These are phyloP conservation scores for Meteorus cinctellus DNA, from an alignment of 2,888 invertebrate genomes.

Conservation along the genomic window DNA sequence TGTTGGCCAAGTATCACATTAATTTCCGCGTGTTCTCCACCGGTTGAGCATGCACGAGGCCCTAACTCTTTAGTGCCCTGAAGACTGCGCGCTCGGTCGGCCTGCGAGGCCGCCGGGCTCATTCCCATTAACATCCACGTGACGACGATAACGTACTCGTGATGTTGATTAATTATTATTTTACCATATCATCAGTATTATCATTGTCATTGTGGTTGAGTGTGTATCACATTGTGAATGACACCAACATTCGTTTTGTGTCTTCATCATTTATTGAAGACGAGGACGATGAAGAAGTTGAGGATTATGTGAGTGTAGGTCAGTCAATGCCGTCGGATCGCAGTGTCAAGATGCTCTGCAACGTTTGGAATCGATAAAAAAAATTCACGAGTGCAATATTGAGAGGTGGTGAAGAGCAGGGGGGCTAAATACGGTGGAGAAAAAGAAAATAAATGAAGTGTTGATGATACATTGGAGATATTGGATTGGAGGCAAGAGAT, in stretches of 20 bases:
- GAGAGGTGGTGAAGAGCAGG: neutral
- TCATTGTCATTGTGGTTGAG: neutral
- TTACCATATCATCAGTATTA: neutral
- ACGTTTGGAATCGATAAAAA: neutral
- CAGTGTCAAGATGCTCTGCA: neutral
- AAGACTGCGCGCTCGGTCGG: constrained; percentile 48
- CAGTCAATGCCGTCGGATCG: neutral
- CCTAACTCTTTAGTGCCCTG: constrained; percentile 24
- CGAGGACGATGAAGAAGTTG: neutral
- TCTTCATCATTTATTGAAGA: neutral
- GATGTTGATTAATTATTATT: neutral
- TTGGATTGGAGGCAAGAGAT: constrained; percentile 16
- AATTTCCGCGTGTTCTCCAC: constrained; percentile 19
- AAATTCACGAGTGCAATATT: neutral
- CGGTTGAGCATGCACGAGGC: constrained; percentile 16
- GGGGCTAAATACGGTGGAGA: neutral
- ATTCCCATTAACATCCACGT: constrained; percentile 31
- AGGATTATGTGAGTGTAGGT: neutral
- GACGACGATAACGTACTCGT: constrained; percentile 30
- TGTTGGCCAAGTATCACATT: neutral
- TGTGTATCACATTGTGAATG: neutral
- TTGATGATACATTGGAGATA: neutral
- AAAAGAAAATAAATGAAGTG: neutral
- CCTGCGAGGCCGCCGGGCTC: constrained; percentile 43
- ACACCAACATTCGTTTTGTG: neutral